A percentile compares a stretch with the other conserved stretches of the same genome.
Evolutionary conservation across 2,797 vertebrate genomes (phyloP).

Genomic region (Balearica regulorum): DNA sequence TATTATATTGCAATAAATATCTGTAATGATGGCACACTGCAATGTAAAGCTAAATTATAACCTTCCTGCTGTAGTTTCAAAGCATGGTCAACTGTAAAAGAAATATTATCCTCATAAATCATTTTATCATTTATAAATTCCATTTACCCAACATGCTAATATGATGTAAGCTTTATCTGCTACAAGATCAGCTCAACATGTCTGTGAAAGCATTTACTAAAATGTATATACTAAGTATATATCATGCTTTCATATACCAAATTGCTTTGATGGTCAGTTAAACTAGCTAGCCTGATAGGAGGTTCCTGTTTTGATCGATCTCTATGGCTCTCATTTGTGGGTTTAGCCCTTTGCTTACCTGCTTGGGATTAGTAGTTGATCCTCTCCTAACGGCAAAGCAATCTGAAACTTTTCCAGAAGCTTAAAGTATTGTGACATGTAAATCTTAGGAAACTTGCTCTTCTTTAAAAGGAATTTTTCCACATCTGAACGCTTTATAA

Average conservation of each 20-base stretch:
- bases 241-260: not conserved
- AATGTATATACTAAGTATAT: not conserved
- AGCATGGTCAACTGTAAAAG: not conserved
- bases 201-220: not conserved
- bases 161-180: not conserved
- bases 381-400: constrained; percentile 88
- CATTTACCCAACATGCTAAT: not conserved
- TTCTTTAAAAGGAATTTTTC: constrained; percentile 86
- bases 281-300: not conserved
- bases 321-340: not conserved
- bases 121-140: not conserved
- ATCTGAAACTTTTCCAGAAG: constrained; percentile 97
- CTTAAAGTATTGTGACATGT: constrained; percentile 88
- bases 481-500: constrained; percentile 85
- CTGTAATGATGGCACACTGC: not conserved
- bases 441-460: constrained; percentile 85
- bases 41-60: not conserved
- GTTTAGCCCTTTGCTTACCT: constrained; percentile 75
- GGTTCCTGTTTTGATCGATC: not conserved
- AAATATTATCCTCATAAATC: not conserved
- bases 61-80: not conserved
- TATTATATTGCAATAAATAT: not conserved
- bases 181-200: not conserved
- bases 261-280: not conserved
- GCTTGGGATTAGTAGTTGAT: constrained; percentile 92